phyloP scores from a whole-genome alignment of 2,888 invertebrate genomes.

The Drosophila greeni region DNA sequence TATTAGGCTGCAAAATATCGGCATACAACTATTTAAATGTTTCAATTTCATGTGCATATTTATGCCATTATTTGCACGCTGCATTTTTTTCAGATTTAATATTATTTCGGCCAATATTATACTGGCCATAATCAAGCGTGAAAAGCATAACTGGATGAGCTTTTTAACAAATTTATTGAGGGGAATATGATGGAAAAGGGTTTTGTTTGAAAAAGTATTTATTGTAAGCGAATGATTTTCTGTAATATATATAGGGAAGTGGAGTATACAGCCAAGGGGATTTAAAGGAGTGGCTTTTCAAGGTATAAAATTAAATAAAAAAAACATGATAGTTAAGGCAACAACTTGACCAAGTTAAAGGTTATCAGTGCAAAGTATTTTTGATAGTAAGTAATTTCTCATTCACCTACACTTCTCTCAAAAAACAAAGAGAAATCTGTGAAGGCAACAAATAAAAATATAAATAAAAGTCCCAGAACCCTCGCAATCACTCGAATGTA shows the following conservation, averaged over 20 bases:
- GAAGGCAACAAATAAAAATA: not conserved
- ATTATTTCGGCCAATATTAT: slow-evolving; percentile 21
- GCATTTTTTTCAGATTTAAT: slow-evolving; percentile 21
- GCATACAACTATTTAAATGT: slow-evolving; percentile 27
- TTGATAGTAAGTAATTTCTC: not conserved
- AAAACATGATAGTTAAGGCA: not conserved
- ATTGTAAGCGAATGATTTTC: not conserved
- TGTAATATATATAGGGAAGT: not conserved
- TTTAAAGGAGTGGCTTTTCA: too few relatives aligned
- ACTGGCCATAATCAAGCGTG: slow-evolving; percentile 27
- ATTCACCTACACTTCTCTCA: not conserved
- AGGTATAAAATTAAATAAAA: not conserved
- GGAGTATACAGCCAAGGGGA: not conserved
- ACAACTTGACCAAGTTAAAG: not conserved
- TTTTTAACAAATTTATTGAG: not conserved
- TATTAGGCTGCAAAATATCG: slow-evolving; percentile 35
- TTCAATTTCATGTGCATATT: slow-evolving; percentile 22
- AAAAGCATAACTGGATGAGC: slow-evolving; percentile 13
- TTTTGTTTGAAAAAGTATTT: not conserved
- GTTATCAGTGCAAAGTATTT: not conserved
- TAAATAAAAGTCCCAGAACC: not conserved
- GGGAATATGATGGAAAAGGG: not conserved
- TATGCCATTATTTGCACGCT: not conserved
- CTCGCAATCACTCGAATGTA: slow-evolving; percentile 52
- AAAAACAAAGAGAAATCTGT: not conserved